phyloP scores from a whole-genome alignment of 1,140 invertebrate species.

The Trichomalopsis sarcophagae region DNA sequence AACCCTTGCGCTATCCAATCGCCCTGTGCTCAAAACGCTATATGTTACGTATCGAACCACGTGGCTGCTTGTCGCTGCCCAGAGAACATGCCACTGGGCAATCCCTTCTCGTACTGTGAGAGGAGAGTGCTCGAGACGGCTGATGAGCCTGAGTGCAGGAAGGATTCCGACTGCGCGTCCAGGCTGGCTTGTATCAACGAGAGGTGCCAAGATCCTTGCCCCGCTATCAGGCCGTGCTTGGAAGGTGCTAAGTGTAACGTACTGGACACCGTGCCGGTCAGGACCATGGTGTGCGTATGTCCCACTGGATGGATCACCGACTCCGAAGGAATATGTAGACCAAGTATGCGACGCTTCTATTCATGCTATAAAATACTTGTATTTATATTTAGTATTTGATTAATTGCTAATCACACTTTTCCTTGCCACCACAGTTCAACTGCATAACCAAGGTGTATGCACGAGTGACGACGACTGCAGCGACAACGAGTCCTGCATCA shows the following conservation, averaged over 20 bases:
- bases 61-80: constrained; percentile 85
- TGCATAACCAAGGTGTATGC: constrained; percentile 83
- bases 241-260: constrained; percentile 84
- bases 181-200: constrained; percentile 87
- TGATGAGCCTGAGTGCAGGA: constrained; percentile 83
- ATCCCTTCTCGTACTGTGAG: constrained; percentile 86
- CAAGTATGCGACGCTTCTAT: constrained; percentile 65
- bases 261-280: constrained; percentile 86
- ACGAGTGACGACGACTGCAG: constrained; percentile 86
- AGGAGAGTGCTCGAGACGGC: constrained; percentile 69
- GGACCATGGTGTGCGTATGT: constrained; percentile 90
- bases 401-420: neutral
- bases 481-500: constrained; percentile 86
- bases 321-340: constrained; percentile 83
- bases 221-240: constrained; percentile 83
- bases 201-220: constrained; percentile 86
- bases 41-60: constrained; percentile 87
- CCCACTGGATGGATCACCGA: constrained; percentile 88
- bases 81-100: constrained; percentile 82
- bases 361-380: too few species aligned
- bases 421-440: constrained; percentile 72
- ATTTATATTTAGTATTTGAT: too few species aligned
- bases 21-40: constrained; percentile 87
- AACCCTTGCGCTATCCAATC: constrained; percentile 82
- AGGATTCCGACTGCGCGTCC: constrained; percentile 87